Percentiles rank a stretch among this genome's conserved stretches.
These are phyloP conservation scores for Helicoverpa armigera DNA, from an alignment of 1,140 invertebrate genomes.

Conservation along the genomic window DNA sequence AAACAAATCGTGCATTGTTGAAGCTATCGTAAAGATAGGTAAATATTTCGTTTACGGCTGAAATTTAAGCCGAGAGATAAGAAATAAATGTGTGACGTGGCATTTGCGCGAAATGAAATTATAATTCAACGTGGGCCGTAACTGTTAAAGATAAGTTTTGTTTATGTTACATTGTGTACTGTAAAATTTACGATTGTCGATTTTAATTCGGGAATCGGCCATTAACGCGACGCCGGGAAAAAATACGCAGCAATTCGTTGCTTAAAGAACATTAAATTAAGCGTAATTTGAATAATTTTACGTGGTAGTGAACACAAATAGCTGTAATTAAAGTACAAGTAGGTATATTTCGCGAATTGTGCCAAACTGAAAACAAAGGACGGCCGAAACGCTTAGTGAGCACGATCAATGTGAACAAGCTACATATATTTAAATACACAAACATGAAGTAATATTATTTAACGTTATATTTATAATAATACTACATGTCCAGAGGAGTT, in stretches of 20 bases:
- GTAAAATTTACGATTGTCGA: constrained; percentile 73
- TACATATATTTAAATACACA: constrained; percentile 13
- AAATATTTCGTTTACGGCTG: constrained; percentile 41
- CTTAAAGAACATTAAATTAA: constrained; percentile 78
- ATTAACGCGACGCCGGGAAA: constrained; percentile 76
- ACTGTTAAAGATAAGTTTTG: constrained; percentile 63
- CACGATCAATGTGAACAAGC: constrained; percentile 53
- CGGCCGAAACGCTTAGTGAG: constrained; percentile 50
- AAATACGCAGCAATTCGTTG: constrained; percentile 76
- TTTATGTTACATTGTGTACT: constrained; percentile 63
- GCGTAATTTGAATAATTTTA: constrained; percentile 83
- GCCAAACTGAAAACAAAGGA: constrained; percentile 61
- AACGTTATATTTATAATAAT: not conserved
- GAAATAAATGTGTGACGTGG: constrained; percentile 49
- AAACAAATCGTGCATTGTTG: constrained; percentile 54
- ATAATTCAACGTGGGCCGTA: constrained; percentile 56
- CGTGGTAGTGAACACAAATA: constrained; percentile 79
- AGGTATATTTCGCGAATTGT: constrained; percentile 66
- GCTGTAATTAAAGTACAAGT: constrained; percentile 73
- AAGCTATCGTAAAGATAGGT: constrained; percentile 45
- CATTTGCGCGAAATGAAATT: constrained; percentile 51
- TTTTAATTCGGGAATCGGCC: constrained; percentile 77
- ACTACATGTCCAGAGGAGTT: not conserved
- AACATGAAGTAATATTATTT: constrained; percentile 10
- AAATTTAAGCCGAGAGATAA: constrained; percentile 46